Evolutionary conservation across 2,888 invertebrate species (phyloP).

Genomic region (Phoenoteleia sp.): DNA sequence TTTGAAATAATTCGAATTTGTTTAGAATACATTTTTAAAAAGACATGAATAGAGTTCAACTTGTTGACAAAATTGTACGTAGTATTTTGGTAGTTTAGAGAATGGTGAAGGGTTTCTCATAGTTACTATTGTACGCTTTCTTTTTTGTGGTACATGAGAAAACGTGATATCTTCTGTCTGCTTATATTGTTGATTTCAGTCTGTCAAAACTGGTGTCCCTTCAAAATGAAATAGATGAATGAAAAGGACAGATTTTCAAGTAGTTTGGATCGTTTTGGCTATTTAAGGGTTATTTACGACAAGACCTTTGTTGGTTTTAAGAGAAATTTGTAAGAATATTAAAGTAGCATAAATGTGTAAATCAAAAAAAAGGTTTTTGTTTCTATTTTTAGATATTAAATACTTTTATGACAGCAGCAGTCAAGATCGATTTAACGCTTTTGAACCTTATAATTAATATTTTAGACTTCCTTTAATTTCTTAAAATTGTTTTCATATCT

Average conservation of each 20-base stretch:
- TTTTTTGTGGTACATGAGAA: neutral
- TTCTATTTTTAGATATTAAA: neutral
- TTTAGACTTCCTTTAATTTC: constrained; percentile 19
- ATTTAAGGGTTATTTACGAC: constrained; percentile 24
- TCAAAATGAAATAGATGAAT: neutral
- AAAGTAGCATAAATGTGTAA: neutral
- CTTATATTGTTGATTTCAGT: constrained; percentile 6
- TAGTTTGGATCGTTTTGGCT: constrained; percentile 3
- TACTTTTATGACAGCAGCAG: neutral
- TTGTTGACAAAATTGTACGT: too few species aligned
- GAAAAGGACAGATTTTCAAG: neutral
- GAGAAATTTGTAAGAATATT: neutral
- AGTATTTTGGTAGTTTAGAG: too few species aligned
- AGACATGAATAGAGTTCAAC: too few species aligned
- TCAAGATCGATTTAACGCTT: neutral
- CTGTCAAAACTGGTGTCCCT: constrained; percentile 20
- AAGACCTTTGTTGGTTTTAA: neutral
- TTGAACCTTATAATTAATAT: constrained; percentile 45
- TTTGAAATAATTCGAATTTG: too few species aligned
- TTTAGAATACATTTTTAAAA: too few species aligned
- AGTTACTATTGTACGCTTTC: constrained; percentile 11
- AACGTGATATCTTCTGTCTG: constrained; percentile 14
- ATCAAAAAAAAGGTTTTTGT: neutral
- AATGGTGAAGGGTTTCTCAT: neutral
- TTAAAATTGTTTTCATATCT: constrained; percentile 32